Conservation (phyloP, 2,888 invertebrate genomes). For the Hetaerina titia region DNA sequence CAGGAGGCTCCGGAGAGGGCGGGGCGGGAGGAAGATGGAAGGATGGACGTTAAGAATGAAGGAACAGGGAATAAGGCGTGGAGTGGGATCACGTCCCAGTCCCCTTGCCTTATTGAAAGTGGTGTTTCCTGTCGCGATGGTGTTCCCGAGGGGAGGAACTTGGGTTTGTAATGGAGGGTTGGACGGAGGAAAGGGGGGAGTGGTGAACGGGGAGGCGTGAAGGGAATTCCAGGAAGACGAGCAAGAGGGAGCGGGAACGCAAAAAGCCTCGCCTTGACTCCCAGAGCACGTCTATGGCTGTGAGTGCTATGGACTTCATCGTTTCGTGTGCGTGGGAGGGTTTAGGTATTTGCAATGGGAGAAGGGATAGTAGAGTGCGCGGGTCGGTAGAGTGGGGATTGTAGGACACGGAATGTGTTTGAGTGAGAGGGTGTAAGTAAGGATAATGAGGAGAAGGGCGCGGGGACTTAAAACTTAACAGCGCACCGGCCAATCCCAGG, state of each 20-base stretch:
- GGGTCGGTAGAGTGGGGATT: neutral
- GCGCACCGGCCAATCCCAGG: neutral
- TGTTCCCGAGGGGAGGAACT: neutral
- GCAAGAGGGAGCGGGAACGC: neutral
- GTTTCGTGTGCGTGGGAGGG: neutral
- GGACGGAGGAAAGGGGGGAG: neutral
- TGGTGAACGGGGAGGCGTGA: neutral
- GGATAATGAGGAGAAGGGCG: neutral
- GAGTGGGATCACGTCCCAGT: neutral
- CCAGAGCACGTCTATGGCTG: neutral
- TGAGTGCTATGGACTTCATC: constrained; percentile 22
- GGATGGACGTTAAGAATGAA: too few species aligned
- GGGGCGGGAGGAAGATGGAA: neutral
- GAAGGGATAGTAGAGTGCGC: neutral
- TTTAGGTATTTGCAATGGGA: neutral
- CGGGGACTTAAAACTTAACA: neutral
- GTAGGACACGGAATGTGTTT: neutral
- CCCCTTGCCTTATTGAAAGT: constrained; percentile 24
- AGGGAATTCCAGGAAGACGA: neutral
- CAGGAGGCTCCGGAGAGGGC: neutral
- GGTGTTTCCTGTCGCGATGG: constrained; percentile 20
- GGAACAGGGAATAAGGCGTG: neutral
- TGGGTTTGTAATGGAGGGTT: neutral
- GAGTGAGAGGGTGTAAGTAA: neutral
- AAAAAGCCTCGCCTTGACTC: constrained; percentile 20